Evolutionary conservation across 1,140 invertebrate species (phyloP), one percentile per base, ranked within the genome.

Genomic region (Planococcus citri): DNA sequence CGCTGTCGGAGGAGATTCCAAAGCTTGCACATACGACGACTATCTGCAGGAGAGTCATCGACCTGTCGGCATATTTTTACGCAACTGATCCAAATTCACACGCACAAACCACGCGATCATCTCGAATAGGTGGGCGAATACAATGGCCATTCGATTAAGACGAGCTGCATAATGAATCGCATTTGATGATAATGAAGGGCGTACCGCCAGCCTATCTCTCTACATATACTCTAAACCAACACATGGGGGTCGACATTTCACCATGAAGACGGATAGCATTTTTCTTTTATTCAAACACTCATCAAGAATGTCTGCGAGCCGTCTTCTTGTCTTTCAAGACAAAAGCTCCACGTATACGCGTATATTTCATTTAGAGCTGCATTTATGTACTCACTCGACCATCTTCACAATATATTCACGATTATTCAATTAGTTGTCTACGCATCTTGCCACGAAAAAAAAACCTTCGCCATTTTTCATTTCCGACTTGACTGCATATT

Each of bases 31-130:
- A n/a, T n/a, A n/a, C n/a, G n/a, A n/a, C n/a, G n/a, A n/a, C n/a
- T n/a, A n/a, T n/a, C n/a, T n/a, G n/a, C n/a, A 17, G 17, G 41
- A 14, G 17, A 51, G 41, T 51, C 41, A 51, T 51, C 41, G 41
- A 51, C 41, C 41, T 20, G 4, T 9, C 17, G n/a, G 33, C 6
- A n/a, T 33, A 33, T 33, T 20, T 51, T 51, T 51, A 51, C 41
- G 41, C 41, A 51, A 51, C 41, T 51, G 41, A 51, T 51, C 41
- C 41, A 51, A 51, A 51, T 51, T 51, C 41, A 51, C 41, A 51
- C 41, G 41, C 41, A 51, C n/a, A 14, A 20, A 9, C 41, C 12
- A 3, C 41, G 41, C 41, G 33, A 6, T 51, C 2, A 17, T 9
- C 41, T 51, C 41, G 41, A n/a, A n/a, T 17, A 51, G 6, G 41